Base-by-base conservation (phyloP, 2,113 vertebrate genomes). In the Oryzias celebensis region DNA sequence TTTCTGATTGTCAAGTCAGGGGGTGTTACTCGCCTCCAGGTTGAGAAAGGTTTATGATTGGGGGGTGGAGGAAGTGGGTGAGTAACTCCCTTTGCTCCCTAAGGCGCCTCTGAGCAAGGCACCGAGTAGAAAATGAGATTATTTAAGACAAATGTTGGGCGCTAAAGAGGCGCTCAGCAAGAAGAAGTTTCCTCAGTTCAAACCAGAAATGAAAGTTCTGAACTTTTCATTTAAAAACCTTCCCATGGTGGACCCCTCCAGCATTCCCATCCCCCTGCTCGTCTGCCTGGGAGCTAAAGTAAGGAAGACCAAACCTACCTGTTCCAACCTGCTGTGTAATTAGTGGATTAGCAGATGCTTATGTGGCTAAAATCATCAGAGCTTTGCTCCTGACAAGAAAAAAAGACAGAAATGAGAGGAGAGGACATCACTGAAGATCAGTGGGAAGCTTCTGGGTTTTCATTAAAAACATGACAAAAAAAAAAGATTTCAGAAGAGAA, bases 311-410 rank as follows among this genome's bases (percentile, higher is more conserved):
- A 73, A 61, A 52, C 57, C 50, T 89, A 84, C 94, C 85, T 96
- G 96, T 95, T 93, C 86, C 85, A 93, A 97, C 95, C 91, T 92
- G 95, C 78, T 74, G 80, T 85, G 92, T 91, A 95, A 94, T 94
- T 93, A 94, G 92, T 92, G 92, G 92, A 96, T 95, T 93, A 95
- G 91, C 91, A 88, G 87, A 92, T 91, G 91, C 88, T 77, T 92
- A 90, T 94, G 91, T 91, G 91, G 81, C 80, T 89, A 92, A 92
- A 85, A 82, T 85, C 76, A 80, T 86, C 90, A 92, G 61, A 64
- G 73, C 62, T 72, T 71, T 46, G 42, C 45, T 53, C 24, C 36
- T 1, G 42, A 43, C 16, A 10, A 26, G 15, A n/a, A 1, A 15
- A 15, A 43, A 14, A 13, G 16, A 24, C 8, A 42, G 13, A 42